Conservation (phyloP, 2,113 vertebrate genomes). For the Lepidothrix coronata region DNA sequence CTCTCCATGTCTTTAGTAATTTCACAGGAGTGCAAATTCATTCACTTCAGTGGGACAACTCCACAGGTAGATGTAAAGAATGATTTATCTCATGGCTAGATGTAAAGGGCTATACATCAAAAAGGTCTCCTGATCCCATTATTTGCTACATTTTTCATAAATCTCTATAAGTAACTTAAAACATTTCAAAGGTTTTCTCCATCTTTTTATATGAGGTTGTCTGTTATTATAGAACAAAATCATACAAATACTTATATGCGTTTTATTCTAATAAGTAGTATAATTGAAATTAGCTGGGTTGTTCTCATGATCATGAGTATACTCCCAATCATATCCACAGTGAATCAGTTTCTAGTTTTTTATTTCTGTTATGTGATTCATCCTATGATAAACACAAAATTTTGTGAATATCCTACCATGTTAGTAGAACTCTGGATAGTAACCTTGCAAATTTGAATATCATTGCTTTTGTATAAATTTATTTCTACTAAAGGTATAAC, state of each 20-base stretch:
- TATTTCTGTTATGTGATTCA: not conserved
- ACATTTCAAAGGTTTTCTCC: not conserved
- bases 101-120: not conserved
- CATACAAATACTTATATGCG: not conserved
- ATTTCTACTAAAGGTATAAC: not conserved
- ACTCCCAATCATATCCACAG: not conserved
- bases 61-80: not conserved
- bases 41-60: not conserved
- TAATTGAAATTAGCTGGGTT: not conserved
- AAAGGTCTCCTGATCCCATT: not conserved
- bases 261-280: not conserved
- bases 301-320: not conserved
- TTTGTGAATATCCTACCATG: not conserved
- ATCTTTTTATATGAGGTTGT: not conserved
- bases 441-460: not conserved
- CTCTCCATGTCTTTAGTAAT: not conserved
- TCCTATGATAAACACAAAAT: not conserved
- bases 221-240: not conserved
- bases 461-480: not conserved
- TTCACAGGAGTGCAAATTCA: not conserved
- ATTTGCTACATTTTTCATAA: not conserved
- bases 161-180: not conserved
- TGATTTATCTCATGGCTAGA: not conserved
- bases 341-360: not conserved
- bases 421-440: not conserved